Evolutionary conservation across 1,140 invertebrate genomes (phyloP).

Genomic region (Drosophila prosaltans): DNA sequence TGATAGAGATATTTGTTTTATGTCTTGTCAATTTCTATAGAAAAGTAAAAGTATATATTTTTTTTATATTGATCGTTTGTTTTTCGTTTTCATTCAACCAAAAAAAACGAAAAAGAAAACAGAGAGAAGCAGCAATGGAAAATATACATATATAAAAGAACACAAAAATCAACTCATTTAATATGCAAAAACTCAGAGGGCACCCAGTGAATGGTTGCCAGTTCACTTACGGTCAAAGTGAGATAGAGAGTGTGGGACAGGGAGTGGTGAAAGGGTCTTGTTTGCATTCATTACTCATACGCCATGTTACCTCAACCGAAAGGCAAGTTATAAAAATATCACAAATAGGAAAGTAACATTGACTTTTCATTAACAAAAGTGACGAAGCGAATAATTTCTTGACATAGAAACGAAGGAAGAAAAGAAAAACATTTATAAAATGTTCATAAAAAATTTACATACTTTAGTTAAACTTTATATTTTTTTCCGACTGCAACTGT

Average conservation of each 20-base stretch:
- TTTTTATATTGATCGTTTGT: conserved; percentile 2
- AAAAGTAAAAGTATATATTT: conserved; percentile 27
- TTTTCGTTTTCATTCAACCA: conserved; percentile 19
- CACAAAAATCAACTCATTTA: conserved; percentile 46
- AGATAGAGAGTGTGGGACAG: background rate
- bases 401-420: background rate
- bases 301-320: conserved; percentile 27
- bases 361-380: conserved; percentile 62
- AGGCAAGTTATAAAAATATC: conserved; percentile 37
- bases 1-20: conserved; percentile 45
- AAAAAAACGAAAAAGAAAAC: conserved; percentile 6
- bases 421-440: conserved; percentile 1
- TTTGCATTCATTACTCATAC: conserved; percentile 56
- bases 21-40: conserved; percentile 50
- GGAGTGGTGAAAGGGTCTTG: background rate
- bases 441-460: no score
- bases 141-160: background rate
- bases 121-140: background rate
- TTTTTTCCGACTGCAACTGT: no score
- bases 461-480: no score
- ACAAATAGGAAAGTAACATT: conserved; percentile 32
- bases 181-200: conserved; percentile 58
- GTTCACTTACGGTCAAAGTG: conserved; percentile 17
- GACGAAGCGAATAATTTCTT: conserved; percentile 21
- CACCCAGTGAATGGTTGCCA: conserved; percentile 3